Evolutionary conservation across 2,888 invertebrate genomes (phyloP), one percentile per base, ranked within the genome.

Genomic region (Protodeltote pygarga): DNA sequence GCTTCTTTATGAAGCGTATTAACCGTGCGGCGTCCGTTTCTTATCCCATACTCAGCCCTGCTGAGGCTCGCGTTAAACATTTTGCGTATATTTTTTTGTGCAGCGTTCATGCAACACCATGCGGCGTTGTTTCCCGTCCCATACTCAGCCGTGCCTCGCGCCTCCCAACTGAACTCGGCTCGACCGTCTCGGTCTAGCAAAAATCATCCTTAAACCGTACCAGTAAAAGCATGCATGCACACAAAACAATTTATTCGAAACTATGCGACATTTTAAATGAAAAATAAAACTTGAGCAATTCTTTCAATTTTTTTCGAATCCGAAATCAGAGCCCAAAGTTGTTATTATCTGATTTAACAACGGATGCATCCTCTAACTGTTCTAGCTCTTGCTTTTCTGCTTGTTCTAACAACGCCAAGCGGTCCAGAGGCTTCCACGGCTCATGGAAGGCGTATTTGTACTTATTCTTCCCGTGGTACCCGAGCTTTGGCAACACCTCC

Each of bases 381-480:
- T 51, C 71, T 1, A 66, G 53, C 15, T 85, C 85, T 4, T 83
- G 77, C 16, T 77, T 80, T 49, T 87, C 90, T 0, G 89, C 90
- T 40, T 83, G 67, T n/a, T 83, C 78, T 13, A 91, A 63, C 21
- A 91, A 58, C 0, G 79, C 42, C 24, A 87, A 39, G 24, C 91
- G 77, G 63, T 91, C 89, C 16, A 89, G 49, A 0, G 91, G 91
- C 25, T 76, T 84, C 90, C 91, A 91, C 0, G 91, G 91, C 57
- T 90, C 90, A 31, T 91, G 90, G 59, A 91, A 91, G 0, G 91
- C 91, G 48, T 81, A 89, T 49, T 87, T 90, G 49, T 83, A 89
- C 55, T 87, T 91, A 31, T 46, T 79, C 23, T 58, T 79, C 0
- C 91, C 91, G 34, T 91, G 91, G 52, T 90, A 91, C 0, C 90